A percentile compares a stretch with the other conserved stretches of the same genome.
phyloP scores from a whole-genome alignment of 2,113 vertebrate species.

The Caranx ignobilis region DNA sequence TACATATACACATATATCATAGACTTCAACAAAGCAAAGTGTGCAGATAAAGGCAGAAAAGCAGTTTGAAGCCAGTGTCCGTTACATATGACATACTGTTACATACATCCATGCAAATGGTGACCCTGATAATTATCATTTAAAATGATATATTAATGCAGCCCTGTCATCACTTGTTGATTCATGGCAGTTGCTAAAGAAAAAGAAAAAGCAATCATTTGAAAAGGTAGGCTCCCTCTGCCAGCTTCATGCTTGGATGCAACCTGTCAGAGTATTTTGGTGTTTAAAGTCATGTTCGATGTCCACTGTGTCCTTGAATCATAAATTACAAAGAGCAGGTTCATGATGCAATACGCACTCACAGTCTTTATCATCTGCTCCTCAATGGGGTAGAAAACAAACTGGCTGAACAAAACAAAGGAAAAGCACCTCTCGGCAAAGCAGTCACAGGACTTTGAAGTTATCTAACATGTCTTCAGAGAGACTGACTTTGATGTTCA shows the following conservation, averaged over 20 bases:
- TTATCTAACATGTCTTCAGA: slow-evolving; percentile 79
- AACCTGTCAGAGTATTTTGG: slow-evolving; percentile 17
- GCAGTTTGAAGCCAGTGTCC: not conserved
- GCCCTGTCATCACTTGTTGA: not conserved
- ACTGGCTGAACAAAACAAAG: slow-evolving; percentile 70
- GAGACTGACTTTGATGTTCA: slow-evolving; percentile 80
- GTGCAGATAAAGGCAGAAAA: too few relatives aligned
- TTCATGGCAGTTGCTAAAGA: not conserved
- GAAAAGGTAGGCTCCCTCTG: not conserved
- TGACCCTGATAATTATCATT: not conserved
- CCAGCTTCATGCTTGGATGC: not conserved
- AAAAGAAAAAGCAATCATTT: not conserved
- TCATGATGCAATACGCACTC: slow-evolving; percentile 66
- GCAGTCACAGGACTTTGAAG: slow-evolving; percentile 79
- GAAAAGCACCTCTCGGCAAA: slow-evolving; percentile 73
- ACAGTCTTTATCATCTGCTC: slow-evolving; percentile 60
- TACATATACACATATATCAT: too few relatives aligned
- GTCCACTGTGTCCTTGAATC: slow-evolving; percentile 51
- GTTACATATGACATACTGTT: not conserved
- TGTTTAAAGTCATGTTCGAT: slow-evolving; percentile 19
- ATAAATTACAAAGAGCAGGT: slow-evolving; percentile 54
- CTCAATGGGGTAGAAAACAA: slow-evolving; percentile 65
- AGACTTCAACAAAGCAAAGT: too few relatives aligned
- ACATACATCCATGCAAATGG: not conserved
- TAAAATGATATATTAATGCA: not conserved